Percentiles rank a stretch among this genome's conserved stretches.
Evolutionary conservation across 2,888 invertebrate species (phyloP).

Genomic region (Lithophane ornitopus): DNA sequence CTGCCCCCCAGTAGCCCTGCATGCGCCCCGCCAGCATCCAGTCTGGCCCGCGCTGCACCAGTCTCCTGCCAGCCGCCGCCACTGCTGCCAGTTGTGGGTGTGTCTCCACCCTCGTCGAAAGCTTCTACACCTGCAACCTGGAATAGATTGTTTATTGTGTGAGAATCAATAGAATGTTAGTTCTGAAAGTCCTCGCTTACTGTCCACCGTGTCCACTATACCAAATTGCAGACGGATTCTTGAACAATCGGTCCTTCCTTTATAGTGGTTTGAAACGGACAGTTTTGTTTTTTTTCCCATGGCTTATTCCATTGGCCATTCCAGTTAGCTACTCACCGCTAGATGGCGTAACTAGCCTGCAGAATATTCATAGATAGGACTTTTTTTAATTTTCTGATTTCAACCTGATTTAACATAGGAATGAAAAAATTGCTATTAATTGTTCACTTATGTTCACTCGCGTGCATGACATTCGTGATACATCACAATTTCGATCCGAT

Average conservation of each 20-base stretch:
- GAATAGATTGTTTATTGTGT: background rate
- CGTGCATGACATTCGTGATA: constrained; percentile 45
- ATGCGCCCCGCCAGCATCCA: constrained; percentile 82
- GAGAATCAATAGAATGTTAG: background rate
- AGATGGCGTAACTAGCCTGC: constrained; percentile 29
- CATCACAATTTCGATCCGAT: constrained; percentile 30
- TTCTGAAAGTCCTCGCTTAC: background rate
- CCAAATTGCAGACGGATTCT: background rate
- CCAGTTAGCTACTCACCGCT: constrained; percentile 15
- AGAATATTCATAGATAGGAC: background rate
- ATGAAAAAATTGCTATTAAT: constrained; percentile 33
- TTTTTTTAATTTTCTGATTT: constrained; percentile 15
- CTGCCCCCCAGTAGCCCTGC: constrained; percentile 91
- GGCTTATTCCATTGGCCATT: too few species aligned
- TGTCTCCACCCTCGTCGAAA: constrained; percentile 66
- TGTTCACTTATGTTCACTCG: constrained; percentile 1
- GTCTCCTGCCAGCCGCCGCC: constrained; percentile 66
- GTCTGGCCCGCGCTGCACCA: constrained; percentile 77
- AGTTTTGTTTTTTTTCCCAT: background rate
- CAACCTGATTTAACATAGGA: background rate
- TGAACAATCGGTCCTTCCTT: too few species aligned
- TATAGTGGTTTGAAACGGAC: background rate
- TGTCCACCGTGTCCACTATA: too few species aligned
- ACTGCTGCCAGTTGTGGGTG: constrained; percentile 50
- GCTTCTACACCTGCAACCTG: constrained; percentile 86